Conservation (phyloP, 2,113 vertebrate species). For the Clupea harengus region DNA sequence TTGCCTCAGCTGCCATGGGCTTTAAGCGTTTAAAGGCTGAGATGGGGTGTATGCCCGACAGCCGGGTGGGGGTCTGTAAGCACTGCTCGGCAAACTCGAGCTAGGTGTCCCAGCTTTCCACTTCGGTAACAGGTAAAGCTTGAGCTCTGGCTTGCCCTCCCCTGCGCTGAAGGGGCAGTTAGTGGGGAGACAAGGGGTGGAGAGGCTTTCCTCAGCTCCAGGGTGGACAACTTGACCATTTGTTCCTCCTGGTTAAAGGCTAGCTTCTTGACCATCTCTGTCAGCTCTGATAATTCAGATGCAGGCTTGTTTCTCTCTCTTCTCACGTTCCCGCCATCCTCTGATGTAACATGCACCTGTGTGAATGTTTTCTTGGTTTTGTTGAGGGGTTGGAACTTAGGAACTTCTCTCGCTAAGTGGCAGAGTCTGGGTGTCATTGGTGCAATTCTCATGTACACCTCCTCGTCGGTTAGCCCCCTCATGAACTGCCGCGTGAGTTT, state of each 20-base stretch:
- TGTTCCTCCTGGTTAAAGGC: constrained; percentile 28
- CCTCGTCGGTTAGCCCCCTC: neutral
- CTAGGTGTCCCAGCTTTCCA: too few species aligned
- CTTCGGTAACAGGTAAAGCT: too few species aligned
- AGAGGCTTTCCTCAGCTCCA: constrained; percentile 14
- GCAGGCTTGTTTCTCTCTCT: neutral
- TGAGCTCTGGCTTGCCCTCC: too few species aligned
- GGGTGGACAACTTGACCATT: constrained; percentile 27
- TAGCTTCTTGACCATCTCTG: constrained; percentile 31
- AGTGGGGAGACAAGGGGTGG: neutral
- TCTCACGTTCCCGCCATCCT: neutral
- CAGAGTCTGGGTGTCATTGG: constrained; percentile 26
- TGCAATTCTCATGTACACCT: constrained; percentile 28
- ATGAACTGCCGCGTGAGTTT: too few species aligned
- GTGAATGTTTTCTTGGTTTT: constrained; percentile 21
- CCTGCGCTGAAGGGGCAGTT: too few species aligned
- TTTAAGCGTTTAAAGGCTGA: constrained; percentile 36
- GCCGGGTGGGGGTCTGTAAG: neutral
- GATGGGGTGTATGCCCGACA: constrained; percentile 1
- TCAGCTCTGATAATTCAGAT: constrained; percentile 20
- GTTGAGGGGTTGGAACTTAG: constrained; percentile 1
- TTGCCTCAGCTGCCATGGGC: constrained; percentile 27
- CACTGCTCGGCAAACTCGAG: neutral
- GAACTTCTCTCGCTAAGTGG: constrained; percentile 21
- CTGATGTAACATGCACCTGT: constrained; percentile 20